Base-by-base conservation (phyloP, 2,888 invertebrate genomes). In the Heterodera filipjevi region DNA sequence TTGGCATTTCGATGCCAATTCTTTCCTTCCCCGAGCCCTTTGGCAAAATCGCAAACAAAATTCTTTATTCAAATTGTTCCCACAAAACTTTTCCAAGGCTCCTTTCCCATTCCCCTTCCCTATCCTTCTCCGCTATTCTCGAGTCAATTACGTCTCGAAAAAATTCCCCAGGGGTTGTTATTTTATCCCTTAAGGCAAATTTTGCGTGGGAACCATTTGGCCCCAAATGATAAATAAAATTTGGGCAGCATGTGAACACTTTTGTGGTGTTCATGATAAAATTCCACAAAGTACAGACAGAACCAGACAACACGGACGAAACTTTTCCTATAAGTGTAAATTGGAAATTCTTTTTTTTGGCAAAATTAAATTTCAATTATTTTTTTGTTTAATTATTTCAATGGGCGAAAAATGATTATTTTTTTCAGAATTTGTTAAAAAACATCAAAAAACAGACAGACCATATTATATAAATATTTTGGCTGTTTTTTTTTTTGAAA, bases 91-190 rank as follows among this genome's bases (percentile, higher is more conserved):
- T 59, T 59, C n/a, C n/a, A n/a, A n/a, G n/a, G n/a, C n/a, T n/a
- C n/a, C n/a, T 59, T 39, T 12, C 2, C 39, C 39, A 10, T 12
- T 12, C 39, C 39, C 39, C 39, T 10, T 10, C 39, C 59, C 27
- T 16, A 49, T 14, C 49, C 14, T 16, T 14, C 3, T 10, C 59
- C 10, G 59, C 59, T 12, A 59, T 59, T 59, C 59, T 22, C 59
- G 59, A 59, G 59, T 59, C 59, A 59, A 59, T 59, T 59, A 59
- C 59, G 27, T 59, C 59, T n/a, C 59, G 59, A 59, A 59, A 59
- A 14, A 27, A 27, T 59, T 27, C 59, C 59, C 59, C 5, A 10
- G 59, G 59, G 59, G 27, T 10, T 59, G 59, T 59, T 59, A 59
- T 27, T 59, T 59, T 59, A 59, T 59, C 59, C 27, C 59, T 10